Conservation (phyloP, 2,888 invertebrate species). For the Microctonus brassicae region DNA sequence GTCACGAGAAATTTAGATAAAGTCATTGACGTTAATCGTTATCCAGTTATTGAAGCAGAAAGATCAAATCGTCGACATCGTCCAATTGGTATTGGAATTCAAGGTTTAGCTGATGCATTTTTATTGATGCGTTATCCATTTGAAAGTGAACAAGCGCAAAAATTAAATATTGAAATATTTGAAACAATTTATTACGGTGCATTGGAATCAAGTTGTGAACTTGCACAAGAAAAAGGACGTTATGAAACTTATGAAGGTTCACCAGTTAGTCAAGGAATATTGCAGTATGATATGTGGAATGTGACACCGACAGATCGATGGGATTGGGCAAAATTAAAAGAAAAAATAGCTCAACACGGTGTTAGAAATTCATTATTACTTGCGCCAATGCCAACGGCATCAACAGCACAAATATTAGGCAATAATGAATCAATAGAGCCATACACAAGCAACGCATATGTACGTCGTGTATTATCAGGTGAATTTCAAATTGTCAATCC, state of each 20-base stretch:
- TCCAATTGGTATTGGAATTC: constrained; percentile 72
- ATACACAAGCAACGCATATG: constrained; percentile 77
- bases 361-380: constrained; percentile 75
- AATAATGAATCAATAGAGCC: constrained; percentile 78
- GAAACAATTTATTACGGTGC: constrained; percentile 76
- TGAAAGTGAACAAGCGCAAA: constrained; percentile 72
- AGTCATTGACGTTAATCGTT: constrained; percentile 76
- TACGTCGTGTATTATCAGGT: constrained; percentile 74
- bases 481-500: constrained; percentile 76
- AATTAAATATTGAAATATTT: constrained; percentile 74
- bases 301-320: constrained; percentile 73
- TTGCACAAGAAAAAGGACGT: constrained; percentile 71
- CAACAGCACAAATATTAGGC: constrained; percentile 77
- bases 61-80: constrained; percentile 71
- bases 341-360: constrained; percentile 73
- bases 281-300: constrained; percentile 97
- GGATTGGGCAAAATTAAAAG: constrained; percentile 73
- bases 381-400: constrained; percentile 78
- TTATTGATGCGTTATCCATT: constrained; percentile 75
- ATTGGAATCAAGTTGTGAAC: constrained; percentile 73
- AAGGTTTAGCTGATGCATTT: constrained; percentile 76
- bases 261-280: constrained; percentile 77
- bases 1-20: constrained; percentile 74
- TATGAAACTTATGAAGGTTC: constrained; percentile 75
- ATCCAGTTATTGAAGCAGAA: constrained; percentile 73